Conservation (phyloP, 2,797 vertebrate genomes). For the Xenops minutus region DNA sequence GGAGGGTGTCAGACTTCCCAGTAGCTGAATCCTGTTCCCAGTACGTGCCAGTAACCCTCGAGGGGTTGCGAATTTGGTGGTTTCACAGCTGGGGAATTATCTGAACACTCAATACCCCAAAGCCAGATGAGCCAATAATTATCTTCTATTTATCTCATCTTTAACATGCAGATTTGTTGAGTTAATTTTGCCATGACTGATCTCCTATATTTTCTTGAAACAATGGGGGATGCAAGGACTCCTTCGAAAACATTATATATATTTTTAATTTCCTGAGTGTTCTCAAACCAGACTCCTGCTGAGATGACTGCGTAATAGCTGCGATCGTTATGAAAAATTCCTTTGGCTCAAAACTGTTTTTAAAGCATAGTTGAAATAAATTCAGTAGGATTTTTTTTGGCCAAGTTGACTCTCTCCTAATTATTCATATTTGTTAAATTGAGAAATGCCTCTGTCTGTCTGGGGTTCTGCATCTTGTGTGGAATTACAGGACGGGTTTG, state of each 20-base stretch:
- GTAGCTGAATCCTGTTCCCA: neutral
- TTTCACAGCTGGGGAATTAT: neutral
- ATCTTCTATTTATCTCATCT: neutral
- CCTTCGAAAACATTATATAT: conserved; percentile 22
- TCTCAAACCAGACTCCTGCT: neutral
- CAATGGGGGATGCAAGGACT: neutral
- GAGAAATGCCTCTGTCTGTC: neutral
- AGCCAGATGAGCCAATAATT: neutral
- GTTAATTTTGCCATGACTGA: conserved; percentile 31
- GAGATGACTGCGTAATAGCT: neutral
- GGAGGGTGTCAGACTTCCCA: neutral
- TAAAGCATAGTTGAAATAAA: neutral
- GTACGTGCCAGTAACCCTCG: neutral
- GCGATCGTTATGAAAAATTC: neutral
- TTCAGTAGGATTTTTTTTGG: neutral
- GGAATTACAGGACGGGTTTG: neutral
- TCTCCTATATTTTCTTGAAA: neutral
- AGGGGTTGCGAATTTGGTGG: neutral
- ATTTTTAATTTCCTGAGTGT: conserved; percentile 47
- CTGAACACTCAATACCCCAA: neutral
- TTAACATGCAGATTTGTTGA: conserved; percentile 22
- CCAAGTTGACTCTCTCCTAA: neutral
- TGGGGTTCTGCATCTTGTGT: neutral
- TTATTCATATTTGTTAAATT: neutral
- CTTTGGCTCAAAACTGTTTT: neutral